phyloP scores from a whole-genome alignment of 2,888 invertebrate genomes.

The Campoplex capitator region DNA sequence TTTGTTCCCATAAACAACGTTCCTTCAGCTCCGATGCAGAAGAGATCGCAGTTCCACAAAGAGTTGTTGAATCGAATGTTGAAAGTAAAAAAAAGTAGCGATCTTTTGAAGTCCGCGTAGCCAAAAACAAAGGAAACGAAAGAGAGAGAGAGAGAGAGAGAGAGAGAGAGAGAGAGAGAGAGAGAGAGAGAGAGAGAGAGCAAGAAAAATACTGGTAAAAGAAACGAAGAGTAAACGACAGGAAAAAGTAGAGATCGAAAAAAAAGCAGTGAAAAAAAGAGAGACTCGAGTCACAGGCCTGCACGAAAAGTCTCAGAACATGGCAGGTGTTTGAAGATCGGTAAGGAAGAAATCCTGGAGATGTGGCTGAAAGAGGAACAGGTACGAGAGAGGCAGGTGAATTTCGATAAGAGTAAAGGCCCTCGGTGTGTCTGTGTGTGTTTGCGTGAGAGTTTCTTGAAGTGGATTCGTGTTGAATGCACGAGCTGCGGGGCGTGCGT shows the following conservation, averaged over 20 bases:
- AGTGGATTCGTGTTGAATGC: not conserved
- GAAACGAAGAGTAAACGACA: not conserved
- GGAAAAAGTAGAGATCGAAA: not conserved
- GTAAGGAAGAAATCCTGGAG: conserved; percentile 43
- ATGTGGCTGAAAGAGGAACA: not conserved
- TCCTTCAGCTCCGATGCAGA: not conserved
- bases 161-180: not conserved
- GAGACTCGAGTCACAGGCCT: not conserved
- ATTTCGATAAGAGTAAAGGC: conserved; percentile 33
- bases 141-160: not conserved
- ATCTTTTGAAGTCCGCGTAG: not conserved
- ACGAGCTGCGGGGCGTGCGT: conserved; percentile 33
- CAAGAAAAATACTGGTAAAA: not conserved
- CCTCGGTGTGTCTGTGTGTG: not conserved
- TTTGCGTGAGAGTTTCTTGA: not conserved
- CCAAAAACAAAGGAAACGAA: not conserved
- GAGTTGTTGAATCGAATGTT: not conserved
- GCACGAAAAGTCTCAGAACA: not conserved
- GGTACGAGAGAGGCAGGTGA: conserved; percentile 55
- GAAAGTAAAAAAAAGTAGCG: not conserved
- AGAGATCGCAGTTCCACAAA: not conserved
- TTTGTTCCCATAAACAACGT: not conserved
- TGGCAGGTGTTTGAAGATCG: conserved; percentile 53
- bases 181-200: no score
- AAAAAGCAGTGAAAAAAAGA: not conserved